Evolutionary conservation across 2,888 invertebrate species (phyloP).

Genomic region (Sarcophaga rosellei): DNA sequence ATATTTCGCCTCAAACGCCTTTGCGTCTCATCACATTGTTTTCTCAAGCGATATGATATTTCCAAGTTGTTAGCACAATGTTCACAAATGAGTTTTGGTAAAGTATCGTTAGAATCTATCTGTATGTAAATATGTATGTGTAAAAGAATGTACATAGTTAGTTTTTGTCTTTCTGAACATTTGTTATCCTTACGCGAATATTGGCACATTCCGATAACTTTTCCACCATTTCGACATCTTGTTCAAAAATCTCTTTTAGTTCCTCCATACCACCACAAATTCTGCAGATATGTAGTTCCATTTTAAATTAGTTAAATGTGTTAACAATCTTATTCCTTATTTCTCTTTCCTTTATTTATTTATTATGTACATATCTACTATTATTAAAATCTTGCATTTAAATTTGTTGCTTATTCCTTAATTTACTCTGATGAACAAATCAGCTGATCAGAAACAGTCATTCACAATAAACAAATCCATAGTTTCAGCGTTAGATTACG

Average conservation of each 20-base stretch:
- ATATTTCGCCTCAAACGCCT: constrained; percentile 61
- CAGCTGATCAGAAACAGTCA: neutral
- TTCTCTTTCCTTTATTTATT: neutral
- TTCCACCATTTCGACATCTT: constrained; percentile 68
- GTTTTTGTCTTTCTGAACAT: neutral
- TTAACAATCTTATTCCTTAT: no score
- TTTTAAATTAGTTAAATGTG: constrained; percentile 5
- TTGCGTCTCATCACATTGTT: constrained; percentile 71
- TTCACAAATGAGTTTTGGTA: constrained; percentile 71
- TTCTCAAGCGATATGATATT: constrained; percentile 70
- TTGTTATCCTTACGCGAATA: constrained; percentile 64
- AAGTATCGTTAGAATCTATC: constrained; percentile 65
- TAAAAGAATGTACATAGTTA: neutral
- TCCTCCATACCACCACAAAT: constrained; percentile 70
- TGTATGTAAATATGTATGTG: constrained; percentile 22
- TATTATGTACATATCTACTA: neutral
- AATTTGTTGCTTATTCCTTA: neutral
- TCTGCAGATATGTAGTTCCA: constrained; percentile 69
- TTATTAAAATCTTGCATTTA: neutral
- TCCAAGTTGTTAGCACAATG: constrained; percentile 70
- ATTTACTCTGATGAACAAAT: neutral
- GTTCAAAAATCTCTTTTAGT: constrained; percentile 68
- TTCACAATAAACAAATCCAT: neutral
- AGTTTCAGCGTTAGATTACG: no score
- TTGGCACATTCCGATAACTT: constrained; percentile 71